These are phyloP conservation scores for Pipa parva DNA, from an alignment of 2,113 vertebrate genomes.

Conservation along the genomic window DNA sequence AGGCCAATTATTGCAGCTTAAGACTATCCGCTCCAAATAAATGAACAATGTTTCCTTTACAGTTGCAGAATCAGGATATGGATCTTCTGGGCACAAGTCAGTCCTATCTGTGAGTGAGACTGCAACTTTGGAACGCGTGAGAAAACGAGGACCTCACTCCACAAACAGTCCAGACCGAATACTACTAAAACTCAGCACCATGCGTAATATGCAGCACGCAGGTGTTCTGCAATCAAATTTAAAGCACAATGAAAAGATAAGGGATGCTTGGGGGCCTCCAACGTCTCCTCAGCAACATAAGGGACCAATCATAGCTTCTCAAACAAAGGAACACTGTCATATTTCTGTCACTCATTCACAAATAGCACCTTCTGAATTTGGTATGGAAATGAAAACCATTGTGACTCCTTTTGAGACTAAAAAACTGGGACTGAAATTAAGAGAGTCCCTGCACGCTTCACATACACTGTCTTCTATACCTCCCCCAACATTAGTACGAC, in stretches of 20 bases:
- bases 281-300: not conserved
- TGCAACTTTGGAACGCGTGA: conserved; percentile 36
- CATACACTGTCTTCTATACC: conserved; percentile 54
- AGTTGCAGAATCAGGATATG: conserved; percentile 30
- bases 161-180: conserved; percentile 51
- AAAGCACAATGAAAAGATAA: conserved; percentile 44
- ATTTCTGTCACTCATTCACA: conserved; percentile 31
- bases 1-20: no score
- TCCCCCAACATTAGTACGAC: conserved; percentile 35
- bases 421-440: conserved; percentile 49
- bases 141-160: conserved; percentile 44
- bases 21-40: not conserved
- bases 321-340: not conserved
- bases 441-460: conserved; percentile 48
- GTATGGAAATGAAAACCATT: conserved; percentile 42
- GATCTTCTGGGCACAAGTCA: not conserved
- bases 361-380: conserved; percentile 7
- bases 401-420: conserved; percentile 52
- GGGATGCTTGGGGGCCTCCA: conserved; percentile 52
- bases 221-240: conserved; percentile 46
- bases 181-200: conserved; percentile 54
- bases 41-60: not conserved
- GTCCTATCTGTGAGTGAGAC: conserved; percentile 41
- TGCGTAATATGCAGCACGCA: conserved; percentile 47
- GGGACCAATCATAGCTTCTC: not conserved